phyloP scores from a whole-genome alignment of 1,140 invertebrate species.

The Procambarus virginalis region DNA sequence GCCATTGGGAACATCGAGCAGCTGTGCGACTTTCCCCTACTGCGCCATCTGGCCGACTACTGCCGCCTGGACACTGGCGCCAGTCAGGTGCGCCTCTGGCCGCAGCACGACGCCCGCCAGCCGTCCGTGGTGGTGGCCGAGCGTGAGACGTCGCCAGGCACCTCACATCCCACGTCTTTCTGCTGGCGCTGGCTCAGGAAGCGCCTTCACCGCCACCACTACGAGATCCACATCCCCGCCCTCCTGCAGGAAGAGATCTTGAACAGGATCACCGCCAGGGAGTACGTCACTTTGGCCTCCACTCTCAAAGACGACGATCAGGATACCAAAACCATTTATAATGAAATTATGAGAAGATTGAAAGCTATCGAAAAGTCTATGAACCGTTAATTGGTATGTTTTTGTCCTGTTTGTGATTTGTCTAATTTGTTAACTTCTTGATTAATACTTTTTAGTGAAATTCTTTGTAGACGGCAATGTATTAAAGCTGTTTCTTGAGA shows the following conservation, averaged over 20 bases:
- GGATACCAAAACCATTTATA: background rate
- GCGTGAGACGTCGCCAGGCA: background rate
- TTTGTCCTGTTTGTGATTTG: too few species aligned
- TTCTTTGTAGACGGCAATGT: too few species aligned
- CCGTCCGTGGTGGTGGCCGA: constrained; percentile 17
- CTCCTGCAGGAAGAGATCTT: constrained; percentile 1
- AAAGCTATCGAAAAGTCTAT: background rate
- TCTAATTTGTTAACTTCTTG: too few species aligned
- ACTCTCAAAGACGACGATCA: background rate
- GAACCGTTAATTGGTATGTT: background rate
- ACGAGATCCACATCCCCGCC: constrained; percentile 22
- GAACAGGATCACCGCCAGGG: constrained; percentile 10
- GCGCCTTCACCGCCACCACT: background rate
- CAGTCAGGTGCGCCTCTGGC: constrained; percentile 28
- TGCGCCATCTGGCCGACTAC: constrained; percentile 11
- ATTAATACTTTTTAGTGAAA: too few species aligned
- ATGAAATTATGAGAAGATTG: constrained; percentile 15
- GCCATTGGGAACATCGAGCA: constrained; percentile 26
- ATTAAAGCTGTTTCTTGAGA: too few species aligned
- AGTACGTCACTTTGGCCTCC: background rate
- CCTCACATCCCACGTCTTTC: background rate
- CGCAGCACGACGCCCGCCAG: constrained; percentile 17
- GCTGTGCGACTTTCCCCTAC: constrained; percentile 29
- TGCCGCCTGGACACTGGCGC: constrained; percentile 4
- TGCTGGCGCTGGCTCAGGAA: background rate